A percentile compares a stretch with the other conserved stretches of the same genome.
Conservation (phyloP, 1,140 invertebrate species). For the Myzus persicae region DNA sequence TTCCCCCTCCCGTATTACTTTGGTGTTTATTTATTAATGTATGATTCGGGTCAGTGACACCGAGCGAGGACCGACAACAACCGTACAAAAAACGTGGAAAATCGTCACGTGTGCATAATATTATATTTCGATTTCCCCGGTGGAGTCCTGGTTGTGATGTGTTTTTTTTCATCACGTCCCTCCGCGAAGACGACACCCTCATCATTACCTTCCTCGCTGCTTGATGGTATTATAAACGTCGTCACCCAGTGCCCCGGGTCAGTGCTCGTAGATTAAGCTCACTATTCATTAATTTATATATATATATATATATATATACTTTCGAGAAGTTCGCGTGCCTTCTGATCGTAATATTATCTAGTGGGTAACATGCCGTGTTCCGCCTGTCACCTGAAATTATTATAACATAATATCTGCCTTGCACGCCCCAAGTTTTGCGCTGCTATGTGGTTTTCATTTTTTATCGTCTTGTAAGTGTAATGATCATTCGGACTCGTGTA, state of each 20-base stretch:
- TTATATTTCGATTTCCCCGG: neutral
- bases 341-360: conserved; percentile 18
- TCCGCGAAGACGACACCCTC: neutral
- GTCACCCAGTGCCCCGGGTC: neutral
- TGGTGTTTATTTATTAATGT: too few relatives aligned
- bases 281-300: conserved; percentile 1
- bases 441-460: neutral
- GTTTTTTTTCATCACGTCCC: neutral
- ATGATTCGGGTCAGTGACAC: too few relatives aligned
- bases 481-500: neutral
- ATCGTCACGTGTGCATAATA: neutral
- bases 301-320: neutral
- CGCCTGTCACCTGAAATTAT: neutral
- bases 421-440: neutral
- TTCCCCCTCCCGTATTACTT: too few relatives aligned
- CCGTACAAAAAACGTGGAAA: neutral
- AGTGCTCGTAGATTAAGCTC: neutral
- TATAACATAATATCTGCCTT: neutral
- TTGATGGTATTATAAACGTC: neutral
- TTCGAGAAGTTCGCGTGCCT: neutral
- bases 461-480: neutral
- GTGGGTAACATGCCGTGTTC: neutral
- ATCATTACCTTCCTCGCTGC: neutral
- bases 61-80: too few relatives aligned
- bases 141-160: neutral